Evolutionary conservation across 2,113 vertebrate genomes (phyloP).

Genomic region (Hemiprocne comata): DNA sequence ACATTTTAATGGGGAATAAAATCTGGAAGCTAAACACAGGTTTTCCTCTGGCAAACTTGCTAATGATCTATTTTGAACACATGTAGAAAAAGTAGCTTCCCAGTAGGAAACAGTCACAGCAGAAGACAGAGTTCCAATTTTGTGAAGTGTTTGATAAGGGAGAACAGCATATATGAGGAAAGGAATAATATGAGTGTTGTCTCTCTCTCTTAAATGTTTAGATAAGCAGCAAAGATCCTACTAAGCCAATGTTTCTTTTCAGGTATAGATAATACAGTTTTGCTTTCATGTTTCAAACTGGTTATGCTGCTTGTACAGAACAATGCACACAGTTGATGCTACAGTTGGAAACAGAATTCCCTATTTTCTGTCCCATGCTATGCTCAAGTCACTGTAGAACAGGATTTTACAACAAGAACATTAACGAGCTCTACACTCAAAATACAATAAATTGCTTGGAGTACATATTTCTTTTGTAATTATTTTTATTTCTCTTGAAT

Average conservation of each 20-base stretch:
- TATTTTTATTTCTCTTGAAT: constrained; percentile 1
- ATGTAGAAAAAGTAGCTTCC: not conserved
- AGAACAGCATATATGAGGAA: not conserved
- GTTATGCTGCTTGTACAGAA: not conserved
- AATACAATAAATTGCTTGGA: not conserved
- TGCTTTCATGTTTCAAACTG: not conserved
- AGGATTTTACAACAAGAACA: not conserved
- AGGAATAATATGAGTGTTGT: not conserved
- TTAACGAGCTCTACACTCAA: not conserved
- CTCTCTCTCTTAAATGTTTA: not conserved
- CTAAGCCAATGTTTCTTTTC: not conserved
- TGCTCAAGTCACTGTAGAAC: not conserved
- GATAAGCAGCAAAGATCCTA: not conserved
- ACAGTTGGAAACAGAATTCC: not conserved
- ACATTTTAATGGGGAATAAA: not conserved
- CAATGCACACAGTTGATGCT: not conserved
- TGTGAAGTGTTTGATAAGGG: constrained; percentile 33
- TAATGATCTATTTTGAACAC: constrained; percentile 46
- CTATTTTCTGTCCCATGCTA: not conserved
- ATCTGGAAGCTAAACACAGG: not conserved
- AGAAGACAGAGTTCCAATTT: not conserved
- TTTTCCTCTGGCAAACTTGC: constrained; percentile 20
- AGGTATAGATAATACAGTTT: not conserved
- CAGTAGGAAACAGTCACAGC: not conserved
- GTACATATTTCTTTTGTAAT: not conserved